A percentile compares a stretch with the other conserved stretches of the same genome.
phyloP scores from a whole-genome alignment of 1,140 invertebrate species.

The Laupala kohalensis region DNA sequence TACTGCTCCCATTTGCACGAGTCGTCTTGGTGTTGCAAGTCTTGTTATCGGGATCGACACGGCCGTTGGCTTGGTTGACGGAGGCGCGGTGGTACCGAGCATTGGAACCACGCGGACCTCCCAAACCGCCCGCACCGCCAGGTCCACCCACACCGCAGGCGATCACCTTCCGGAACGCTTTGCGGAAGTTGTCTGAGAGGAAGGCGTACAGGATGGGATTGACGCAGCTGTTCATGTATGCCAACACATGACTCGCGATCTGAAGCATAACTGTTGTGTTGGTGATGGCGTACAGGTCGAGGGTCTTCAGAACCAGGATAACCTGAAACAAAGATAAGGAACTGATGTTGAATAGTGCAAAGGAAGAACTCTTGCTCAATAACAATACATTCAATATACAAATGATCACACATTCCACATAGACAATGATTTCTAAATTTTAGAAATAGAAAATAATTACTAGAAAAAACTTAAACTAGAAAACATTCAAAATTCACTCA shows the following conservation, averaged over 20 bases:
- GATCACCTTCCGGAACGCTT: conserved; percentile 63
- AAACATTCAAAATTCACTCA: too few relatives aligned
- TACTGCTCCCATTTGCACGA: conserved; percentile 9
- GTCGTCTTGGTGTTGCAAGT: conserved; percentile 8
- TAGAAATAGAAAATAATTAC: too few relatives aligned
- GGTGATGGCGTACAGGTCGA: conserved; percentile 51
- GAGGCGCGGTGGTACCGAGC: conserved; percentile 5
- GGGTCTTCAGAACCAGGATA: conserved; percentile 64
- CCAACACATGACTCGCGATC: conserved; percentile 78
- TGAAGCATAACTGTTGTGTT: conserved; percentile 57
- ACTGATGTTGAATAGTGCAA: too few relatives aligned
- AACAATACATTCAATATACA: too few relatives aligned
- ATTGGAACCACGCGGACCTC: background rate
- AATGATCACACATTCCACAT: too few relatives aligned
- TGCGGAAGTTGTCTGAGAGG: conserved; percentile 73
- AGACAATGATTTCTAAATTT: too few relatives aligned
- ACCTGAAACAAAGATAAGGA: conserved; percentile 44
- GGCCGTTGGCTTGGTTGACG: conserved; percentile 2
- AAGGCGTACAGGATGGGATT: conserved; percentile 94
- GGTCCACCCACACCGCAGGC: conserved; percentile 28
- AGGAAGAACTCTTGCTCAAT: too few relatives aligned
- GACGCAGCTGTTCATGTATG: conserved; percentile 89
- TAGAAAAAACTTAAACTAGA: too few relatives aligned
- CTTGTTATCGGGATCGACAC: background rate
- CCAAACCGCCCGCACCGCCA: conserved; percentile 22